phyloP scores from a whole-genome alignment of 2,797 vertebrate species.

The Gambusia yucatana region DNA sequence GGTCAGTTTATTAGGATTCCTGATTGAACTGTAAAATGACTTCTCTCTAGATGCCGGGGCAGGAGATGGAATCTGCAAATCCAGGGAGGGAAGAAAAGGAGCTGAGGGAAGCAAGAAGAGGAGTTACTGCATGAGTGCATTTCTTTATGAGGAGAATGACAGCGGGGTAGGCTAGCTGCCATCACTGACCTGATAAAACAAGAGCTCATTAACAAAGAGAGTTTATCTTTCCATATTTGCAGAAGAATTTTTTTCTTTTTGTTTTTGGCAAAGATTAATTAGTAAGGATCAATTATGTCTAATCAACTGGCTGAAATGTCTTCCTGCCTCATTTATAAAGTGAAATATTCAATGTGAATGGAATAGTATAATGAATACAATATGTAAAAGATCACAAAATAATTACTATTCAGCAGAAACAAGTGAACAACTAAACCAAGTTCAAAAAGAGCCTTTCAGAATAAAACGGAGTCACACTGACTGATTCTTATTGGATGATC shows the following conservation, averaged over 20 bases:
- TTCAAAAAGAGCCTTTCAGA: slow-evolving; percentile 19
- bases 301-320: background rate
- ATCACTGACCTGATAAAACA: slow-evolving; percentile 55
- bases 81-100: slow-evolving; percentile 47
- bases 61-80: slow-evolving; percentile 60
- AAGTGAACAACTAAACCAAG: background rate
- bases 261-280: slow-evolving; percentile 26
- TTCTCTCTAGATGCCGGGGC: slow-evolving; percentile 64
- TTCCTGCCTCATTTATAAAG: background rate
- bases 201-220: slow-evolving; percentile 47
- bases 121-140: slow-evolving; percentile 51
- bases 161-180: slow-evolving; percentile 43
- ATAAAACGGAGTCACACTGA: slow-evolving; percentile 5
- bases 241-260: slow-evolving; percentile 20
- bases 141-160: slow-evolving; percentile 56
- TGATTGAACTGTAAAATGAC: slow-evolving; percentile 86
- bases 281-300: background rate
- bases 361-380: background rate
- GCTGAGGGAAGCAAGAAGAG: slow-evolving; percentile 58
- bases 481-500: slow-evolving; percentile 7
- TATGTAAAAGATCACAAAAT: background rate
- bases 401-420: background rate
- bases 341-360: slow-evolving; percentile 18
- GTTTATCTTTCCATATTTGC: slow-evolving; percentile 16
- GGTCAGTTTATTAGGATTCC: slow-evolving; percentile 86